Percentiles rank a stretch among this genome's conserved stretches.
Evolutionary conservation across 1,140 invertebrate genomes (phyloP).

Genomic region (Goniozus legneri): DNA sequence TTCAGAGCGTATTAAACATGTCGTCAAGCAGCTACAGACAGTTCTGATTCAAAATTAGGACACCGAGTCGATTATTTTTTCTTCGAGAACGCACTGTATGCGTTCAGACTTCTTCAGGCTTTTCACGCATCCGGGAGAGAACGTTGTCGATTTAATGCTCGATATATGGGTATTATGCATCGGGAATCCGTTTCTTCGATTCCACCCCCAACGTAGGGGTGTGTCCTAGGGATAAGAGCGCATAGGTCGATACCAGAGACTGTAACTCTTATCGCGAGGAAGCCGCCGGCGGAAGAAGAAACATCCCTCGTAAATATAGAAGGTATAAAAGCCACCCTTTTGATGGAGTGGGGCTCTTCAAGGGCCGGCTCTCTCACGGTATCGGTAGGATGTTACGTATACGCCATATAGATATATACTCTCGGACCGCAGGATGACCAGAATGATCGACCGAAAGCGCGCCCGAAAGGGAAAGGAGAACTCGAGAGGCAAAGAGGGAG

Average conservation of each 20-base stretch:
- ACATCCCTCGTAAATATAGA: constrained; percentile 51
- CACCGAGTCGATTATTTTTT: too few relatives aligned
- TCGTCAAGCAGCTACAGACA: too few relatives aligned
- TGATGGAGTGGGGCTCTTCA: constrained; percentile 51
- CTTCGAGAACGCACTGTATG: too few relatives aligned
- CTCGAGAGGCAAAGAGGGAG: background rate
- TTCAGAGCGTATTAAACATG: too few relatives aligned
- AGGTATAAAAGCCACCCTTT: constrained; percentile 50
- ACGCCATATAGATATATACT: too few relatives aligned
- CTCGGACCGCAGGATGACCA: constrained; percentile 36
- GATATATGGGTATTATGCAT: too few relatives aligned
- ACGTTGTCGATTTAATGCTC: too few relatives aligned
- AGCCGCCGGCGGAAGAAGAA: constrained; percentile 42
- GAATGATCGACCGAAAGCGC: constrained; percentile 21
- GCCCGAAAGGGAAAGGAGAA: background rate
- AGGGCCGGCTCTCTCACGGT: constrained; percentile 34
- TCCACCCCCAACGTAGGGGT: constrained; percentile 5
- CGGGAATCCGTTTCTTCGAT: constrained; percentile 10
- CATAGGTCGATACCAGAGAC: constrained; percentile 24
- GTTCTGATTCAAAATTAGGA: too few relatives aligned
- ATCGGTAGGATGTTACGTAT: constrained; percentile 33
- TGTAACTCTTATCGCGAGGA: constrained; percentile 45
- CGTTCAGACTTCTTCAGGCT: too few relatives aligned
- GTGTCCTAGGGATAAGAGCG: constrained; percentile 11
- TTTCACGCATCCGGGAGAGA: too few relatives aligned